Evolutionary conservation across 2,888 invertebrate species (phyloP).

Genomic region (Blera fallax): DNA sequence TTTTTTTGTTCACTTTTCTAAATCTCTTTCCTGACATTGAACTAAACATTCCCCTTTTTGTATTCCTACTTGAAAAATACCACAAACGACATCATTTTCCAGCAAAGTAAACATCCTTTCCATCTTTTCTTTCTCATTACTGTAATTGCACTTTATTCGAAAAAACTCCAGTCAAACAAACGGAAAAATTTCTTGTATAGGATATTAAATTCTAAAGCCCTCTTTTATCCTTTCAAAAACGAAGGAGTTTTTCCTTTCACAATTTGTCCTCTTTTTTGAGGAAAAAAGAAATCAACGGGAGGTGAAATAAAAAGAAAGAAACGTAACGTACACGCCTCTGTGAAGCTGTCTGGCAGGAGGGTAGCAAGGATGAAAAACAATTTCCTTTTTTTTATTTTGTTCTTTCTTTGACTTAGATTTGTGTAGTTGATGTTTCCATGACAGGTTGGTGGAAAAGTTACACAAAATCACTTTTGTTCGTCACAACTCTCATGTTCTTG

Average conservation of each 20-base stretch:
- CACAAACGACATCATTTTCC: background rate
- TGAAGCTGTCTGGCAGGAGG: background rate
- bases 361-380: slow-evolving; percentile 1
- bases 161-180: slow-evolving; percentile 7
- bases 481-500: background rate
- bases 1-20: too few species aligned
- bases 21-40: background rate
- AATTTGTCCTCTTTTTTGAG: background rate
- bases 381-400: slow-evolving; percentile 33
- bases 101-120: background rate
- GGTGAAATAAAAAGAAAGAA: background rate
- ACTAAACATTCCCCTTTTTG: background rate
- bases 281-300: background rate
- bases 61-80: background rate
- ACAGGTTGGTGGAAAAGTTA: background rate
- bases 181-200: background rate
- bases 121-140: slow-evolving; percentile 20
- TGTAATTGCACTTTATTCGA: slow-evolving; percentile 24
- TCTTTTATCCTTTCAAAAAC: background rate
- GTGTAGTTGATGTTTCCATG: background rate
- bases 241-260: slow-evolving; percentile 14
- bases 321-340: slow-evolving; percentile 34
- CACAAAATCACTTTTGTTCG: background rate
- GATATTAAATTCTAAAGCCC: slow-evolving; percentile 21
- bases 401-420: slow-evolving; percentile 4